phyloP scores from a whole-genome alignment of 2,888 invertebrate species.

The Campopleginae sp. region DNA sequence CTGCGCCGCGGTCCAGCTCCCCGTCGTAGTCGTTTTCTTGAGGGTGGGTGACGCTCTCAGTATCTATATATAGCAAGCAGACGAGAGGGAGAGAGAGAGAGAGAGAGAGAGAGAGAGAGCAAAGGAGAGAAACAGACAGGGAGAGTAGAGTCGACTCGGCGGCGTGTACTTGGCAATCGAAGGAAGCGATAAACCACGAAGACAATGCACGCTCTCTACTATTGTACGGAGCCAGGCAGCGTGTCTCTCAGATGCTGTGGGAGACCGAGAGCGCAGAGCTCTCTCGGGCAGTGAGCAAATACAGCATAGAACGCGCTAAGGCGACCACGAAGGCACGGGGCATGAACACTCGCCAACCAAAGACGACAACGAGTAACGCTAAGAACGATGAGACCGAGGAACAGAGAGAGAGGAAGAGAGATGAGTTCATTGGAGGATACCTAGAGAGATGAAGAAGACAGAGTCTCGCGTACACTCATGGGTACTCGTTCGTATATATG shows the following conservation, averaged over 20 bases:
- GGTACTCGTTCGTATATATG: slow-evolving; percentile 9
- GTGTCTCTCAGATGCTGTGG: slow-evolving; percentile 61
- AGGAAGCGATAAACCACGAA: slow-evolving; percentile 82
- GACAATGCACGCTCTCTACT: slow-evolving; percentile 75
- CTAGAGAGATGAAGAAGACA: slow-evolving; percentile 39
- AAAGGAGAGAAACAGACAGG: slow-evolving; percentile 8
- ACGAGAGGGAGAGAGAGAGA: slow-evolving; percentile 21
- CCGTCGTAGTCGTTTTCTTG: slow-evolving; percentile 40
- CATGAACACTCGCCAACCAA: slow-evolving; percentile 53
- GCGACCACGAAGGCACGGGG: slow-evolving; percentile 57
- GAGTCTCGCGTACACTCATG: slow-evolving; percentile 20
- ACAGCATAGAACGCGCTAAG: slow-evolving; percentile 38
- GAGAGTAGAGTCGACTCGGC: slow-evolving; percentile 69
- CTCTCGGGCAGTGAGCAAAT: slow-evolving; percentile 57
- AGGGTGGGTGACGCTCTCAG: slow-evolving; percentile 42
- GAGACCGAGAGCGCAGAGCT: slow-evolving; percentile 57
- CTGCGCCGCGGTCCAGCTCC: slow-evolving; percentile 47
- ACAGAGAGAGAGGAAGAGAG: slow-evolving; percentile 14
- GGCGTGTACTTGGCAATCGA: slow-evolving; percentile 82
- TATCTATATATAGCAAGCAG: slow-evolving; percentile 19
- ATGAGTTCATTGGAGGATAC: slow-evolving; percentile 25
- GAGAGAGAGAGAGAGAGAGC: slow-evolving; percentile 16
- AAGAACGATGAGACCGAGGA: slow-evolving; percentile 46
- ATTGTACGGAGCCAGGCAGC: slow-evolving; percentile 66
- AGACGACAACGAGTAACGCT: slow-evolving; percentile 45